These are phyloP conservation scores for Pammene fasciana DNA, from an alignment of 2,888 invertebrate species.

Conservation along the genomic window DNA sequence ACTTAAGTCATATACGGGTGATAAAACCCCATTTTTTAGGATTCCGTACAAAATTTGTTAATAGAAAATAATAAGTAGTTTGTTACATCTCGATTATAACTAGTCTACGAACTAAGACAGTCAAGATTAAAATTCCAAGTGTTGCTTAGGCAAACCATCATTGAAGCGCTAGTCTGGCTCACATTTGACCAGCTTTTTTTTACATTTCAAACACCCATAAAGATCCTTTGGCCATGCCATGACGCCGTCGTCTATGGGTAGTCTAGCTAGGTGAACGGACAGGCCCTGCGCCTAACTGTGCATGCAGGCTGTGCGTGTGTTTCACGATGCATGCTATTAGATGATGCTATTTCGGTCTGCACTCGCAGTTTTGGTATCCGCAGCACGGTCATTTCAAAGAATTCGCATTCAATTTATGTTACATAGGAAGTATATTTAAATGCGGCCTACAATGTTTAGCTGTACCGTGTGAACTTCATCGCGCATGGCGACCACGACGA, in stretches of 20 bases:
- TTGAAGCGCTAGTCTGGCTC: too few species aligned
- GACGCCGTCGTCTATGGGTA: conserved; percentile 40
- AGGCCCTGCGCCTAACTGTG: conserved; percentile 61
- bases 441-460: conserved; percentile 80
- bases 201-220: too few species aligned
- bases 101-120: too few species aligned
- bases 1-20: conserved; percentile 19
- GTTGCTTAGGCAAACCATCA: too few species aligned
- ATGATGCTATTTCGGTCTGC: conserved; percentile 72
- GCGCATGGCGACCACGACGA: conserved; percentile 78
- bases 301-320: conserved; percentile 58
- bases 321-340: conserved; percentile 69
- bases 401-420: conserved; percentile 78
- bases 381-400: conserved; percentile 79
- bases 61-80: background rate
- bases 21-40: background rate
- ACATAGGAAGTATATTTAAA: conserved; percentile 83
- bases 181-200: too few species aligned
- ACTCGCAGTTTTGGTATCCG: conserved; percentile 71
- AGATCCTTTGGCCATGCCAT: background rate
- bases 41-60: background rate
- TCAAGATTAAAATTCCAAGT: too few species aligned
- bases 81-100: too few species aligned
- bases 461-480: conserved; percentile 82
- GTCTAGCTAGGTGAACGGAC: conserved; percentile 45